Percentiles rank a stretch among this genome's conserved stretches.
Conservation (phyloP, 92 coral and sea anemone species). For the Galaxea fascicularis region DNA sequence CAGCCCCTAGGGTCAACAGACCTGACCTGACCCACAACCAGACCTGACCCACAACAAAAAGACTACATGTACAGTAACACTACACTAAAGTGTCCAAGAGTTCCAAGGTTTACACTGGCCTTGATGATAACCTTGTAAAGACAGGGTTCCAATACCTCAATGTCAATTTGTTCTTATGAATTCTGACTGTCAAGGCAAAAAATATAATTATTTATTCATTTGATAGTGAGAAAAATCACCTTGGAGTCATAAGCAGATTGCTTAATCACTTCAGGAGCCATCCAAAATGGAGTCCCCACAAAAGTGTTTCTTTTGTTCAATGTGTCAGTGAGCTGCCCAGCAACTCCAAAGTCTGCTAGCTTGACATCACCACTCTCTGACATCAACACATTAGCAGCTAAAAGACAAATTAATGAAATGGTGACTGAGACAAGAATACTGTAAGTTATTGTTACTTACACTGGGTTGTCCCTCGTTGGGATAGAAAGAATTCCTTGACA, state of each 20-base stretch:
- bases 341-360: slow-evolving; percentile 99
- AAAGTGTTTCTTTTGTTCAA: slow-evolving; percentile 96
- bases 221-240: slow-evolving; percentile 47
- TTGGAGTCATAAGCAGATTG: slow-evolving; percentile 99
- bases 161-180: too few species aligned
- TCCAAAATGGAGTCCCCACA: slow-evolving; percentile 99
- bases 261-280: slow-evolving; percentile 99
- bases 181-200: neutral
- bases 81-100: too few species aligned
- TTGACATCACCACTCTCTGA: slow-evolving; percentile 98
- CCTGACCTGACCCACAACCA: too few species aligned
- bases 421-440: neutral
- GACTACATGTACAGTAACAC: too few species aligned
- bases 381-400: slow-evolving; percentile 97
- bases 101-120: neutral
- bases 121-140: neutral
- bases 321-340: slow-evolving; percentile 98
- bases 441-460: too few species aligned
- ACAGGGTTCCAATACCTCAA: neutral
- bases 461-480: too few species aligned
- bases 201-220: neutral
- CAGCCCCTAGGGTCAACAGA: too few species aligned
- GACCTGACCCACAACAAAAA: too few species aligned
- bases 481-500: too few species aligned
- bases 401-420: neutral